These are phyloP conservation scores for Plagodis pulveraria DNA, from an alignment of 2,888 invertebrate genomes.

Conservation along the genomic window DNA sequence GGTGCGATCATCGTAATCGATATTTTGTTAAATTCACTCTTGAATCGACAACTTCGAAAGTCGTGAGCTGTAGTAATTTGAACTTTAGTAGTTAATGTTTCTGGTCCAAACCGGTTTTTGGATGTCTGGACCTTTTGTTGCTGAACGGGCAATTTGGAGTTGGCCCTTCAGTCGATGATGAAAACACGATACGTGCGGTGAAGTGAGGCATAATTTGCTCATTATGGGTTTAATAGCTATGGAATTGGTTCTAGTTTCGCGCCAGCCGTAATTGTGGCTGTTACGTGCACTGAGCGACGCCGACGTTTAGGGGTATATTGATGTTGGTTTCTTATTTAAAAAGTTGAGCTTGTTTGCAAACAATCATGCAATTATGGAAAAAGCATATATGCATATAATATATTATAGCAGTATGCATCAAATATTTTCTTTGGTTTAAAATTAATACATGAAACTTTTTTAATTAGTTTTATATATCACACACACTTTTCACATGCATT, in stretches of 20 bases:
- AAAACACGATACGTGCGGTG: constrained; percentile 63
- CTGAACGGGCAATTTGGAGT: constrained; percentile 27
- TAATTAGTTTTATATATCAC: no score
- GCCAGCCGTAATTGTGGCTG: constrained; percentile 54
- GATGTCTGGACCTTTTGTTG: constrained; percentile 10
- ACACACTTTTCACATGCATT: no score
- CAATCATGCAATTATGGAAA: background rate
- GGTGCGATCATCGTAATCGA: constrained; percentile 56
- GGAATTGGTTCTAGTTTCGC: constrained; percentile 64
- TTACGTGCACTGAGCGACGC: constrained; percentile 45
- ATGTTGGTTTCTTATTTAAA: constrained; percentile 10
- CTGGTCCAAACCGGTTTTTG: constrained; percentile 10
- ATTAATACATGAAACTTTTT: no score
- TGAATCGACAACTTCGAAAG: constrained; percentile 5
- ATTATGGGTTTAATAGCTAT: constrained; percentile 67
- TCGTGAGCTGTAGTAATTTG: background rate
- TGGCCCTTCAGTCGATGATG: constrained; percentile 59
- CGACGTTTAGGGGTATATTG: constrained; percentile 35
- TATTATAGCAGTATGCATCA: no score
- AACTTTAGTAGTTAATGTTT: background rate
- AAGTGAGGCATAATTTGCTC: constrained; percentile 64
- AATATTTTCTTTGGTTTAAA: no score
- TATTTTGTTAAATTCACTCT: constrained; percentile 49
- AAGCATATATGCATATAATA: no score
- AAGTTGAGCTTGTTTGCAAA: background rate